Conservation (phyloP, 1,140 invertebrate species). For the Planococcus citri region DNA sequence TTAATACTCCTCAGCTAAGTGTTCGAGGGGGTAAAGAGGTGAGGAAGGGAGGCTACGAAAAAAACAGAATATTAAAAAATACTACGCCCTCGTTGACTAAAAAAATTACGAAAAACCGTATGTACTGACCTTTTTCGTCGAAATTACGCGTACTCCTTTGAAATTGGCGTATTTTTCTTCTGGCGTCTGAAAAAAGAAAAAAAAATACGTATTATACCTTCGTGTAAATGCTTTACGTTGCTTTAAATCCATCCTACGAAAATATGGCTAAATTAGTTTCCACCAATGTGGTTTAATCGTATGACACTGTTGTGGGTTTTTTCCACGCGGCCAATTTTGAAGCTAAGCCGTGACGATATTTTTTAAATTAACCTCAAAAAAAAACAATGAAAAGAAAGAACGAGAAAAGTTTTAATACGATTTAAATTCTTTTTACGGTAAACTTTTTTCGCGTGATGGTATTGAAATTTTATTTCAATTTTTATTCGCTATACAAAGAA, state of each 20-base stretch:
- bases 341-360: not conserved
- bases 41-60: too few relatives aligned
- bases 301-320: not conserved
- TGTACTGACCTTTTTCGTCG: slow-evolving; percentile 59
- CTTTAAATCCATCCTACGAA: not conserved
- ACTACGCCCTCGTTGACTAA: too few relatives aligned
- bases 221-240: not conserved
- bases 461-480: too few relatives aligned
- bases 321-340: not conserved
- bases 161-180: slow-evolving; percentile 57
- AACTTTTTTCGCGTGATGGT: too few relatives aligned
- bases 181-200: slow-evolving; percentile 41
- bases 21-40: too few relatives aligned
- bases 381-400: too few relatives aligned
- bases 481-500: too few relatives aligned
- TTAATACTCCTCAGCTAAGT: too few relatives aligned
- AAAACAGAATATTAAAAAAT: too few relatives aligned
- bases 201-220: not conserved
- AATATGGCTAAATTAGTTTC: not conserved
- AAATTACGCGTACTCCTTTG: slow-evolving; percentile 59
- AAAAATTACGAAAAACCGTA: too few relatives aligned
- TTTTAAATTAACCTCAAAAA: not conserved
- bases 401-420: too few relatives aligned
- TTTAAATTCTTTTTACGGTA: too few relatives aligned
- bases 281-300: not conserved